Base-by-base conservation (phyloP, 2,888 invertebrate genomes). In the Lochmaea crataegi region DNA sequence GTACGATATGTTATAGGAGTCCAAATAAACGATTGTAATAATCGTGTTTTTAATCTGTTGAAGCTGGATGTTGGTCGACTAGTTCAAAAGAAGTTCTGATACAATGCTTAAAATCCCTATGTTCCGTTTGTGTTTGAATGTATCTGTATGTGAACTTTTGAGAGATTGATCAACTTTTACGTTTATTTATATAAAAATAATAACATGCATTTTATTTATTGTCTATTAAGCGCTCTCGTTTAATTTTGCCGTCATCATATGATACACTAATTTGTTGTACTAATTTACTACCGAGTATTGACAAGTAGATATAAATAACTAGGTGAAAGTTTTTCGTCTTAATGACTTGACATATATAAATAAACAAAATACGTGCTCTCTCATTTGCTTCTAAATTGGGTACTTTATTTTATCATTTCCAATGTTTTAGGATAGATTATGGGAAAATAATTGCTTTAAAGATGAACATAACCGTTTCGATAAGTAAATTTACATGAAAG, bases 261-360 rank as follows among this genome's bases (percentile, higher is more conserved):
- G 18, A 68, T 58, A 12, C 12, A 60, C 18, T 61, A 6, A 51
- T 67, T 67, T 67, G 51, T 68, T 57, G 67, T 68, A 48, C 68
- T 61, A 48, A n/a, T 68, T 68, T 51, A 61, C 68, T 9, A 68
- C 63, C 68, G 63, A 61, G 45, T 32, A 61, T 51, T 61, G 68
- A 61, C 61, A 61, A 48, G 18, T 51, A 16, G 60, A 48, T 38
- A 68, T 68, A 68, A 68, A 63, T 51, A 68, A 68, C 48, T 51
- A 68, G 61, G 68, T 63, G 68, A 68, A 68, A 68, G 68, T 68
- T 67, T 32, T 68, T 58, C 16, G 32, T 16, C 56, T 16, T 61
- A 68, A 61, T 51, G 51, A 53, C 61, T 22, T 45, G 58, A 58
- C 57, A 58, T 58, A 58, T 58, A 26, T 26, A 26, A 26, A 58